Evolutionary conservation across 2,113 vertebrate genomes (phyloP).

Genomic region (Thymallus thymallus): DNA sequence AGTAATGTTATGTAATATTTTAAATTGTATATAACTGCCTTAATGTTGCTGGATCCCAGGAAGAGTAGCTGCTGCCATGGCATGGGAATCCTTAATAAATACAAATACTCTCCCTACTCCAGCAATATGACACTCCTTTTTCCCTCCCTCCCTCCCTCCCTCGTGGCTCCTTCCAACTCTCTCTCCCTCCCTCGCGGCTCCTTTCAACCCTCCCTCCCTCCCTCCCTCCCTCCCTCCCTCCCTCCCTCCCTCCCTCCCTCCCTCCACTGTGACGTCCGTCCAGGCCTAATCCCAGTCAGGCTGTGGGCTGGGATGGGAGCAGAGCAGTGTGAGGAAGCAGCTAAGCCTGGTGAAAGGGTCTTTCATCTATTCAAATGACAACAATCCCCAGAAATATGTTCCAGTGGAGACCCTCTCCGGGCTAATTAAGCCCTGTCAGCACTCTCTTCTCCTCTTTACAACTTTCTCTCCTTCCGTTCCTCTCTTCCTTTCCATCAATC

Average conservation of each 20-base stretch:
- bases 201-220: too few species aligned
- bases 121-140: too few species aligned
- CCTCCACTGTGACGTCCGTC: too few species aligned
- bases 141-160: constrained; percentile 8
- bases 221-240: neutral
- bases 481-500: too few species aligned
- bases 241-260: constrained; percentile 8
- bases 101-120: too few species aligned
- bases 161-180: too few species aligned
- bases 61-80: too few species aligned
- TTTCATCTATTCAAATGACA: constrained; percentile 74
- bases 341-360: constrained; percentile 57
- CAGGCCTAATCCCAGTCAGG: constrained; percentile 3
- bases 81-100: too few species aligned
- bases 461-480: neutral
- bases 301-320: constrained; percentile 5
- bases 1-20: too few species aligned
- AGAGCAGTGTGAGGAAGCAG: constrained; percentile 51
- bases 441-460: neutral
- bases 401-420: constrained; percentile 36
- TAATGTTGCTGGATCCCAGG: too few species aligned
- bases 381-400: constrained; percentile 65
- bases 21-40: too few species aligned
- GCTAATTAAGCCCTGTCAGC: constrained; percentile 69
- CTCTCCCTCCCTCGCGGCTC: too few species aligned